phyloP scores from a whole-genome alignment of 2,113 vertebrate species.

The Empidonax traillii region DNA sequence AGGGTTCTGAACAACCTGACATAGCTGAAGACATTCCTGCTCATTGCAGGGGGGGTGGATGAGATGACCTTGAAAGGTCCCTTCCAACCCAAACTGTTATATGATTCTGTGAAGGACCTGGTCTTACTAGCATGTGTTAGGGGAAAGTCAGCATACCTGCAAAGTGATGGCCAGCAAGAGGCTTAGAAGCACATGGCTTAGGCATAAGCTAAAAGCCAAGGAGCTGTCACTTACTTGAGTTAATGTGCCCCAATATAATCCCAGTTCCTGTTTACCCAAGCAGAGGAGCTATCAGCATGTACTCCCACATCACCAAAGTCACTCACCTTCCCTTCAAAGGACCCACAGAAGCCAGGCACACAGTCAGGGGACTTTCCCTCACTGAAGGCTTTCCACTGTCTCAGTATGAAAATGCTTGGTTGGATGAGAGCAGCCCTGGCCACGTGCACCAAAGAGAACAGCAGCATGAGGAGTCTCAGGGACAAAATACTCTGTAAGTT shows the following conservation, averaged over 20 bases:
- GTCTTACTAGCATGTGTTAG: neutral
- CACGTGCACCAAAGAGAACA: neutral
- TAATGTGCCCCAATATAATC: neutral
- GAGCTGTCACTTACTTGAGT: neutral
- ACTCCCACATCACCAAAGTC: neutral
- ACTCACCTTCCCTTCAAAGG: neutral
- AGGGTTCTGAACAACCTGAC: neutral
- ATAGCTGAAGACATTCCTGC: neutral
- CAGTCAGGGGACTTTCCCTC: neutral
- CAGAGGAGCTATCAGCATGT: neutral
- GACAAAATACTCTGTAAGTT: neutral
- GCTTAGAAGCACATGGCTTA: neutral
- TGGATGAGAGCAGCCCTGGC: neutral
- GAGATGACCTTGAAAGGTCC: neutral
- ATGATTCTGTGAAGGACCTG: neutral
- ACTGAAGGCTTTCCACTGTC: neutral
- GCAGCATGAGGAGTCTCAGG: neutral
- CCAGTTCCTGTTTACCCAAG: neutral
- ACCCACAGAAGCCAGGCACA: neutral
- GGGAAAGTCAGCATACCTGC: neutral
- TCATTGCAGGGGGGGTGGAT: neutral
- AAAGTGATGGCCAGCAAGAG: neutral
- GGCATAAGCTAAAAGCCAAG: neutral
- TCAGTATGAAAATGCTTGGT: neutral
- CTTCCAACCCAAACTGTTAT: neutral